Conservation (phyloP, 2,113 vertebrate genomes). For the Centropus unirufus region DNA sequence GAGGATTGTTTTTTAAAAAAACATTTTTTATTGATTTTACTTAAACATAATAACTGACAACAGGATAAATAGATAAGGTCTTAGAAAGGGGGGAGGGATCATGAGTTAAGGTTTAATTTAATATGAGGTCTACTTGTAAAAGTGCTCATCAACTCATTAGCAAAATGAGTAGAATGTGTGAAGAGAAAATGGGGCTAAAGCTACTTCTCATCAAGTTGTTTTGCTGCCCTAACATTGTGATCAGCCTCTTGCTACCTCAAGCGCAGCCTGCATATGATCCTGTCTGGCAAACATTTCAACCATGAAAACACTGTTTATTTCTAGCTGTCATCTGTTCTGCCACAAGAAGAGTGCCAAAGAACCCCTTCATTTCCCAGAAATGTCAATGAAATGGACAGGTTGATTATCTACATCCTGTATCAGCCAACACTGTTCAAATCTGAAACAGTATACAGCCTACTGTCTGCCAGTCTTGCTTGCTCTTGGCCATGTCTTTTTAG, state of each 20-base stretch:
- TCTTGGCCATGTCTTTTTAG: background rate
- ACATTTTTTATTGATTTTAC: background rate
- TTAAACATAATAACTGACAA: background rate
- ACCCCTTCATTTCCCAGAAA: background rate
- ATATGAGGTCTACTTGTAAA: rapidly evolving
- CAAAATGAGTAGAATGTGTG: background rate
- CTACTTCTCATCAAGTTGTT: background rate
- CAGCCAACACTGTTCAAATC: constrained; percentile 2
- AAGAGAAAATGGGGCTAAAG: background rate
- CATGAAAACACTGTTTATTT: constrained; percentile 1
- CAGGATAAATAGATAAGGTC: background rate
- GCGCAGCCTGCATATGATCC: background rate
- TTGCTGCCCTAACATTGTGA: background rate
- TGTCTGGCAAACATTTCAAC: background rate
- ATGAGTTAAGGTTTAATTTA: background rate
- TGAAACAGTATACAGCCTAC: background rate
- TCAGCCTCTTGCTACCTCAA: background rate
- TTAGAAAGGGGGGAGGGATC: background rate
- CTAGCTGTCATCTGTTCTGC: constrained; percentile 14
- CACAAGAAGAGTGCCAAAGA: background rate
- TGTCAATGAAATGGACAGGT: constrained; percentile 30
- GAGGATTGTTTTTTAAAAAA: background rate
- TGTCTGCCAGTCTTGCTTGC: background rate
- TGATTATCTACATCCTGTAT: constrained; percentile 30
- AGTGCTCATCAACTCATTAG: background rate